A percentile compares a stretch with the other conserved stretches of the same genome.
These are phyloP conservation scores for Erinaceus europaeus DNA, from an alignment of 2,113 vertebrate species.

Conservation along the genomic window DNA sequence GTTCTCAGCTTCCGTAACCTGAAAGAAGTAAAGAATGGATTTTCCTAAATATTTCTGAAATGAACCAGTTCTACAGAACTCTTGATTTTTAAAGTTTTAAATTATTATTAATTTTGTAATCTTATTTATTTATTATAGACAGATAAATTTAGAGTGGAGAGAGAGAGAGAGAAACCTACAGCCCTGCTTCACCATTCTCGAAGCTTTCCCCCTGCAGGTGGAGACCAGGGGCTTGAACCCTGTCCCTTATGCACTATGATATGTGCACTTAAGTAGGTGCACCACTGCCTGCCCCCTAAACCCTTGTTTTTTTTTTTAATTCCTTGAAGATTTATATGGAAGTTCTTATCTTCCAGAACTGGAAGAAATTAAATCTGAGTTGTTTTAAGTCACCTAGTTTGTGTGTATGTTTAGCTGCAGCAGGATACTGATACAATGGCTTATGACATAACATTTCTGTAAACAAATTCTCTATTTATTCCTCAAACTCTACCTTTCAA, in stretches of 20 bases:
- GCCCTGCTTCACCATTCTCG: too few species aligned
- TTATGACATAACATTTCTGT: neutral
- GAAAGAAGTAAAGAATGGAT: neutral
- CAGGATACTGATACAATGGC: neutral
- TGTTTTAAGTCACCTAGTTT: neutral
- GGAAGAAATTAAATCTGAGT: too few species aligned
- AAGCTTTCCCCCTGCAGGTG: neutral
- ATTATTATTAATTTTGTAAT: too few species aligned
- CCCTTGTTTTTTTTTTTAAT: conserved; percentile 26
- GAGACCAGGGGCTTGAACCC: too few species aligned
- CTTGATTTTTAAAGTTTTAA: too few species aligned
- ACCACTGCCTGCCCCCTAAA: too few species aligned
- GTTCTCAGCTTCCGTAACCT: neutral
- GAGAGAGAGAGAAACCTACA: too few species aligned
- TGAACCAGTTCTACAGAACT: neutral
- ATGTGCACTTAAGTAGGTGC: too few species aligned
- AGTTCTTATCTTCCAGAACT: neutral
- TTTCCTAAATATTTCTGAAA: neutral
- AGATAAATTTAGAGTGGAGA: too few species aligned
- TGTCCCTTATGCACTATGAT: too few species aligned
- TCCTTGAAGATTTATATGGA: neutral
- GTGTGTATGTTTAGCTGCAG: neutral
- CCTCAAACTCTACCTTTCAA: neutral
- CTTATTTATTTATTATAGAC: too few species aligned
- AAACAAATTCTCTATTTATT: neutral